Evolutionary conservation across 2,888 invertebrate genomes (phyloP).

Genomic region (Mythimna albipuncta): DNA sequence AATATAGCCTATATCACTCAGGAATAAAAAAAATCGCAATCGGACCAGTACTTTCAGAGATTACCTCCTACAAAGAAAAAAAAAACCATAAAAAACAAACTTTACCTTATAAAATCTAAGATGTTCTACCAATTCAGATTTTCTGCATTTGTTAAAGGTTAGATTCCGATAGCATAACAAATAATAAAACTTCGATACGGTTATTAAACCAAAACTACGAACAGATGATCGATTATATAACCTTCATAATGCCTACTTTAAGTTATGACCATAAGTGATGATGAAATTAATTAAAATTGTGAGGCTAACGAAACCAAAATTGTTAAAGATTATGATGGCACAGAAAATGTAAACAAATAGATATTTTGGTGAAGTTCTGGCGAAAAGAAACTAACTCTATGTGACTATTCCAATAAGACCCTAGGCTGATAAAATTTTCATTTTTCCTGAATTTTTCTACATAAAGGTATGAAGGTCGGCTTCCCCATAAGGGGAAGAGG

Average conservation of each 20-base stretch:
- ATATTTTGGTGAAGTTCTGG: not conserved
- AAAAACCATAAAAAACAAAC: too few relatives aligned
- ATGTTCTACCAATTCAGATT: not conserved
- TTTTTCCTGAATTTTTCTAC: too few relatives aligned
- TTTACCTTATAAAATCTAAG: not conserved
- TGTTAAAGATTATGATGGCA: not conserved
- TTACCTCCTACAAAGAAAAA: too few relatives aligned
- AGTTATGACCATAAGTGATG: not conserved
- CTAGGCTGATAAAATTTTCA: too few relatives aligned
- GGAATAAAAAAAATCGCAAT: too few relatives aligned
- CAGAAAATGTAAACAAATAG: too few relatives aligned
- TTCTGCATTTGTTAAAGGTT: conserved; percentile 10
- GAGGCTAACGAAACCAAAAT: not conserved
- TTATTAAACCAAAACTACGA: not conserved
- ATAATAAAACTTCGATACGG: not conserved
- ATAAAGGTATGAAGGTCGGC: too few relatives aligned
- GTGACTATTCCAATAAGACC: too few relatives aligned
- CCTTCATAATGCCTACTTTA: not conserved
- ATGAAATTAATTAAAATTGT: not conserved
- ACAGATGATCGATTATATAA: not conserved
- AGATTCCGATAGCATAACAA: not conserved
- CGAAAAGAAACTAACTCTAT: too few relatives aligned
- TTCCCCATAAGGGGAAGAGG: too few relatives aligned
- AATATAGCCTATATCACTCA: too few relatives aligned
- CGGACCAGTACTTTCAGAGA: too few relatives aligned